phyloP scores from a whole-genome alignment of 2,888 invertebrate genomes.

The Melitaea athalia region DNA sequence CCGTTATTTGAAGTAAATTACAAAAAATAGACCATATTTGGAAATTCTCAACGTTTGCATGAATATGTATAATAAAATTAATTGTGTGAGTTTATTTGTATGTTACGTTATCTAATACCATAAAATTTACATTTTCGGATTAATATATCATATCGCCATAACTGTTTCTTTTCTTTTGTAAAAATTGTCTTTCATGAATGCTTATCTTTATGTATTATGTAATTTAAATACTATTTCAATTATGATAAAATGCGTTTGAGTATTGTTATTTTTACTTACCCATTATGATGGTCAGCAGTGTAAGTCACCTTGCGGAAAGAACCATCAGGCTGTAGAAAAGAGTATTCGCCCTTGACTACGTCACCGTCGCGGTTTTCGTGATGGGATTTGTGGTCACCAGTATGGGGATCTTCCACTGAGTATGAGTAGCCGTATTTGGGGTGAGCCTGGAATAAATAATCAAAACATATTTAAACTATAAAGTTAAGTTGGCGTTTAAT shows the following conservation, averaged over 20 bases:
- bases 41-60: conserved; percentile 11
- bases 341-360: conserved; percentile 82
- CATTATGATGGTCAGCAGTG: conserved; percentile 82
- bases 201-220: no score
- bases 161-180: neutral
- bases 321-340: conserved; percentile 82
- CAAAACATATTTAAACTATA: neutral
- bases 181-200: neutral
- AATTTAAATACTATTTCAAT: neutral
- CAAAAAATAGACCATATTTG: conserved; percentile 17
- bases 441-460: conserved; percentile 63
- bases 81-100: conserved; percentile 16
- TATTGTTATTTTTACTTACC: conserved; percentile 47
- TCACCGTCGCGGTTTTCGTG: conserved; percentile 82
- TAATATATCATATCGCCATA: neutral
- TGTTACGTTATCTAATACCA: conserved; percentile 7
- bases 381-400: conserved; percentile 83
- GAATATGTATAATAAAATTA: conserved; percentile 18
- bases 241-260: neutral
- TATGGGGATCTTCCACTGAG: conserved; percentile 83
- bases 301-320: conserved; percentile 83
- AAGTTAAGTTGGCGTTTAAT: no score
- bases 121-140: conserved; percentile 1
- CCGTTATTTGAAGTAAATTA: conserved; percentile 1
- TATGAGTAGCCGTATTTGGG: conserved; percentile 81